Conservation (phyloP, 2,113 vertebrate species). For the Psilopogon haemacephalus region DNA sequence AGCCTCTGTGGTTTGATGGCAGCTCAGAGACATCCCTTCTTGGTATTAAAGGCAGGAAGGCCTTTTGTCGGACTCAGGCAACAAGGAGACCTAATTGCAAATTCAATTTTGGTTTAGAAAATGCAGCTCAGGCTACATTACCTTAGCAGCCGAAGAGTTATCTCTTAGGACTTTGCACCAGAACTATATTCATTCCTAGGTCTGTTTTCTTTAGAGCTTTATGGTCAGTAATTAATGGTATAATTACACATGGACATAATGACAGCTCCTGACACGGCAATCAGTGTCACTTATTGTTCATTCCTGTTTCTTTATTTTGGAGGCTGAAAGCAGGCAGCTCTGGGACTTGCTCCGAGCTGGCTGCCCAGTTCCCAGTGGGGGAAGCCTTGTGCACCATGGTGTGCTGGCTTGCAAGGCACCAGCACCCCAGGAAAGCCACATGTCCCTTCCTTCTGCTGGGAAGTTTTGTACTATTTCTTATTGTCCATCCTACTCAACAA, state of each 20-base stretch:
- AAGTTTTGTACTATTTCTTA: not conserved
- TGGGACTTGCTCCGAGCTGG: not conserved
- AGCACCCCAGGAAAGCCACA: not conserved
- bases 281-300: not conserved
- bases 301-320: slow-evolving; percentile 27
- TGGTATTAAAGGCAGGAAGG: slow-evolving; percentile 14
- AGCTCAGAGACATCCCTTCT: slow-evolving; percentile 57
- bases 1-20: slow-evolving; percentile 1
- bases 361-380: not conserved
- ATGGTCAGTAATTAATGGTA: slow-evolving; percentile 62
- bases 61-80: not conserved
- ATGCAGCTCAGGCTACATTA: not conserved
- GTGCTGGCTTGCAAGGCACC: not conserved
- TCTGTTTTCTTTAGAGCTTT: slow-evolving; percentile 66
- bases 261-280: not conserved
- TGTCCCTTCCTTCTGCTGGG: not conserved
- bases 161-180: slow-evolving; percentile 41
- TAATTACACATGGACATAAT: slow-evolving; percentile 38
- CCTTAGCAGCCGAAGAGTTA: slow-evolving; percentile 50
- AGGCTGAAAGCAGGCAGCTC: not conserved
- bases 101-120: slow-evolving; percentile 26
- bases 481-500: fast-evolving
- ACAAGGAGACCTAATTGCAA: slow-evolving; percentile 39
- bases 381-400: not conserved
- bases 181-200: not conserved